phyloP scores from a whole-genome alignment of 2,797 vertebrate species.

The Bradypodion ventrale region DNA sequence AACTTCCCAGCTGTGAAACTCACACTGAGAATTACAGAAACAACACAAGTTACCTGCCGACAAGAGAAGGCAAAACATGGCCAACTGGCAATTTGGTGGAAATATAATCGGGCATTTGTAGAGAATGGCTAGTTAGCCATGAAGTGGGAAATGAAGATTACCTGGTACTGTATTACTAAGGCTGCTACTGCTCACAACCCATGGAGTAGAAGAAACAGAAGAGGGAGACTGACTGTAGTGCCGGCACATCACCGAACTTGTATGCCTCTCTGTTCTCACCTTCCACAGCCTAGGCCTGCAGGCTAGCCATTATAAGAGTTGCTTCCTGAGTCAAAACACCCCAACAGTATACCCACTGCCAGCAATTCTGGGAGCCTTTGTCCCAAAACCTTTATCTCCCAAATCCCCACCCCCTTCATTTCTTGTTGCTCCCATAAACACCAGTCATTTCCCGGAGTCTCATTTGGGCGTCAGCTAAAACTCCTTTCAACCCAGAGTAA shows the following conservation, averaged over 20 bases:
- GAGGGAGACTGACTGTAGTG: too few species aligned
- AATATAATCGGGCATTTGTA: conserved; percentile 14
- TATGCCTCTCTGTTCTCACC: not conserved
- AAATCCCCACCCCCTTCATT: not conserved
- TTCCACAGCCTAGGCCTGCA: too few species aligned
- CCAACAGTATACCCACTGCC: too few species aligned
- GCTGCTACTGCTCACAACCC: not conserved
- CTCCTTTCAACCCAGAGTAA: too few species aligned
- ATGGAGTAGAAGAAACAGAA: not conserved
- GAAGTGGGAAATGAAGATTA: not conserved
- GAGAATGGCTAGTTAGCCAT: not conserved
- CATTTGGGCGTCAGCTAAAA: too few species aligned
- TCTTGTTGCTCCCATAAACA: not conserved
- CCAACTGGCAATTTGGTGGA: conserved; percentile 6
- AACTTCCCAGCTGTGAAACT: not conserved
- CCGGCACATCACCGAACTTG: too few species aligned
- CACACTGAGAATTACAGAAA: conserved; percentile 22
- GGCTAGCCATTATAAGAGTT: not conserved
- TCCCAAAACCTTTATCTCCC: not conserved
- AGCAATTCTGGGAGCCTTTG: too few species aligned
- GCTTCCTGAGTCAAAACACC: too few species aligned
- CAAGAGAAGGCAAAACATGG: not conserved
- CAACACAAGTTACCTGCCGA: not conserved
- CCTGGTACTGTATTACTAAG: not conserved
- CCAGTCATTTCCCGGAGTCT: too few species aligned